Conservation (phyloP, 2,113 vertebrate genomes). For the Grantiella picta region DNA sequence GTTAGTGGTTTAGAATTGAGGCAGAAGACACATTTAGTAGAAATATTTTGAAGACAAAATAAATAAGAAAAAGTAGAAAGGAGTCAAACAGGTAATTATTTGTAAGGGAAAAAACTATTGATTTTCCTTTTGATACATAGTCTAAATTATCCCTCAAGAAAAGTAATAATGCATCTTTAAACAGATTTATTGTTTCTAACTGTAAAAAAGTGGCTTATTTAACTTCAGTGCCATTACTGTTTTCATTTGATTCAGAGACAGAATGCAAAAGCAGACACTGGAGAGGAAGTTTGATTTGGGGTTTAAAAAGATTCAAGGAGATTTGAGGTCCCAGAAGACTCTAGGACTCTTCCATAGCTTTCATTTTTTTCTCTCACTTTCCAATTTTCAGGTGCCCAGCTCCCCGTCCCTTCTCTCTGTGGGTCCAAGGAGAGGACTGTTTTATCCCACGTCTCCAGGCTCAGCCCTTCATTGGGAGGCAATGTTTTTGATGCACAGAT, state of each 20-base stretch:
- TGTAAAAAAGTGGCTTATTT: conserved; percentile 73
- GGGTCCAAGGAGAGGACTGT: not conserved
- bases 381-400: not conserved
- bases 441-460: not conserved
- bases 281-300: not conserved
- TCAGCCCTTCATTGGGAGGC: not conserved
- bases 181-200: conserved; percentile 76
- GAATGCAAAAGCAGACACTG: conserved; percentile 14
- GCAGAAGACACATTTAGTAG: conserved; percentile 19
- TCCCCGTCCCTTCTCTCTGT: not conserved
- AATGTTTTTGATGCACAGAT: not conserved
- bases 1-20: not conserved
- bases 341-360: not conserved
- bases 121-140: conserved; percentile 83
- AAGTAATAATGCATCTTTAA: conserved; percentile 83
- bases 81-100: conserved; percentile 78
- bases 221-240: conserved; percentile 65
- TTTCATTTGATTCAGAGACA: conserved; percentile 55
- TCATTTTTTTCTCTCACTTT: not conserved
- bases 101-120: conserved; percentile 81
- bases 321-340: not conserved
- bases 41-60: conserved; percentile 72
- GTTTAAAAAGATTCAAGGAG: not conserved
- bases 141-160: conserved; percentile 83
- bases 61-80: conserved; percentile 75